Percentiles rank a stretch among this genome's conserved stretches.
phyloP scores from a whole-genome alignment of 1,140 invertebrate genomes.

The Scaptomyza montana region DNA sequence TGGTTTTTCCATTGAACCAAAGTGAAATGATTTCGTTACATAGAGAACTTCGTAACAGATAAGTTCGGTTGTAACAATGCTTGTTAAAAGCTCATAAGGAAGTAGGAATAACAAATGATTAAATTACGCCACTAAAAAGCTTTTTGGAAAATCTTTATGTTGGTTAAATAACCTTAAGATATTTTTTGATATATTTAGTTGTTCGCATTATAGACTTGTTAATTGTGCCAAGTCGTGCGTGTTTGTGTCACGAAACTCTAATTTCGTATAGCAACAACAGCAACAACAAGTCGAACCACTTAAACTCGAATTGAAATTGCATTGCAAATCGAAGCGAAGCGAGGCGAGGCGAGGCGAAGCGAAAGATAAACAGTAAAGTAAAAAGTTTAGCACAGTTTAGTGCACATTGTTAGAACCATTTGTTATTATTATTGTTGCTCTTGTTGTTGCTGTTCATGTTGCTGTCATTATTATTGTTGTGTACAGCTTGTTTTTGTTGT shows the following conservation, averaged over 20 bases:
- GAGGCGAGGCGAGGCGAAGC: constrained; percentile 27
- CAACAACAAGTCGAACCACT: constrained; percentile 17
- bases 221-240: neutral
- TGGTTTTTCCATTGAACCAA: no score
- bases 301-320: constrained; percentile 10
- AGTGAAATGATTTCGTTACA: no score
- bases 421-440: constrained; percentile 47
- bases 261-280: constrained; percentile 9
- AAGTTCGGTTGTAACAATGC: no score
- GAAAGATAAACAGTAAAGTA: constrained; percentile 36
- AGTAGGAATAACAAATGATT: no score
- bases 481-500: constrained; percentile 29
- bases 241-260: neutral
- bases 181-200: neutral
- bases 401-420: constrained; percentile 65
- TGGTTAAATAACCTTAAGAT: no score
- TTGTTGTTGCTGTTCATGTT: constrained; percentile 52
- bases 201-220: neutral
- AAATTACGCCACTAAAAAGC: no score
- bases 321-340: constrained; percentile 32
- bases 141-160: no score
- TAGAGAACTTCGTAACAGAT: no score
- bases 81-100: no score
- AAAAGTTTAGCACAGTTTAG: constrained; percentile 75
- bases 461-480: constrained; percentile 41